Conservation (phyloP, 2,888 invertebrate species). For the Micoletzkya japonica region DNA sequence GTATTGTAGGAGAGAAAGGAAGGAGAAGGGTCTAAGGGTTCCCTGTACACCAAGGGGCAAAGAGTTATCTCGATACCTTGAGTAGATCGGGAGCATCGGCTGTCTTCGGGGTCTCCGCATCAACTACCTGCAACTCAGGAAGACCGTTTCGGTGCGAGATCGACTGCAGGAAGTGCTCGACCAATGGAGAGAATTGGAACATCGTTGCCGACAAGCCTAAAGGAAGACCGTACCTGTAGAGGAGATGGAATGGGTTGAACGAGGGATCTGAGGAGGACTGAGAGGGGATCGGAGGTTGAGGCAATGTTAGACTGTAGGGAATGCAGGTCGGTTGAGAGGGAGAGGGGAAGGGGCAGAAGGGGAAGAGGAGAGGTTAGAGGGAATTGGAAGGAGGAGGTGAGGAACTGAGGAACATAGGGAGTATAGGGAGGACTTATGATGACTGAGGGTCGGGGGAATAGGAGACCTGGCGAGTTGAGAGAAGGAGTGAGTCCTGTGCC, state of each 20-base stretch:
- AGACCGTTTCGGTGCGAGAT: conserved; percentile 35
- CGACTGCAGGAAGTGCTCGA: conserved; percentile 58
- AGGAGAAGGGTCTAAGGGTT: neutral
- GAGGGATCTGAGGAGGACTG: too few relatives aligned
- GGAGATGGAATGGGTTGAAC: too few relatives aligned
- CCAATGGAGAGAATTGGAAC: conserved; percentile 63
- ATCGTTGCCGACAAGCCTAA: conserved; percentile 53
- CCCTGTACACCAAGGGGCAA: neutral
- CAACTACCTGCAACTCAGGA: conserved; percentile 38
- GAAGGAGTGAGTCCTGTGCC: neutral
- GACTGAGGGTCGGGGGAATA: too few relatives aligned
- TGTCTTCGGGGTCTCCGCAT: conserved; percentile 37
- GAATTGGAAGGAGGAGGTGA: too few relatives aligned
- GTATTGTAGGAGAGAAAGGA: neutral
- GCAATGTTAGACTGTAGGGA: too few relatives aligned
- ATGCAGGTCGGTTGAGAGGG: too few relatives aligned
- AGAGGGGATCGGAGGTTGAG: too few relatives aligned
- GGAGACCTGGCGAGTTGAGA: conserved; percentile 6
- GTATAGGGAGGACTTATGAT: too few relatives aligned
- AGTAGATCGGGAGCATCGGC: conserved; percentile 36
- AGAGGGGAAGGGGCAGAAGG: too few relatives aligned
- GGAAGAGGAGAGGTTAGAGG: too few relatives aligned
- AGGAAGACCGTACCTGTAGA: too few relatives aligned
- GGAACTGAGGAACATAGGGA: too few relatives aligned
- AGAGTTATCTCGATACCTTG: conserved; percentile 23